Conservation (phyloP, 2,113 vertebrate genomes). For the Pangasianodon gigas region DNA sequence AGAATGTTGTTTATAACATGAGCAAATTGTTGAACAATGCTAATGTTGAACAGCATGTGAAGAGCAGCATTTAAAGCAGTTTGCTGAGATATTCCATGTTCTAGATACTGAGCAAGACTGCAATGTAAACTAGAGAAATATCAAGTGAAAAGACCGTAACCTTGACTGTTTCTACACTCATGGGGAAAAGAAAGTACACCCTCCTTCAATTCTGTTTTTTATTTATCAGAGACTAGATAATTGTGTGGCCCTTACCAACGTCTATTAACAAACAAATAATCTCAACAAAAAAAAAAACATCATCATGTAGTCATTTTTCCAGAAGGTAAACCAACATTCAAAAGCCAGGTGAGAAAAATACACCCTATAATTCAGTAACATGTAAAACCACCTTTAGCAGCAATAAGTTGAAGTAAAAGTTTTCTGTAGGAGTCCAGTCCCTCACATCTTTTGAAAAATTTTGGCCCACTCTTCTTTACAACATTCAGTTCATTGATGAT, state of each 20-base stretch:
- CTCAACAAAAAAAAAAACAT: not conserved
- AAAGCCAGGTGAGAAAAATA: not conserved
- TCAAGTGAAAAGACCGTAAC: slow-evolving; percentile 7
- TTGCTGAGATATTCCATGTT: slow-evolving; percentile 19
- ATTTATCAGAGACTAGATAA: not conserved
- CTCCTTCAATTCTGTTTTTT: too few species aligned
- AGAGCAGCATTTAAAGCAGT: slow-evolving; percentile 27
- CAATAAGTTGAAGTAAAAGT: not conserved
- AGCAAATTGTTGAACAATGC: not conserved
- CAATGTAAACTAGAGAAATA: slow-evolving; percentile 16
- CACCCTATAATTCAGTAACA: not conserved
- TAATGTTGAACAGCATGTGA: slow-evolving; percentile 28
- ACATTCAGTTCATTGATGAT: not conserved
- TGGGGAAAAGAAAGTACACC: not conserved
- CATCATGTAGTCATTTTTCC: not conserved
- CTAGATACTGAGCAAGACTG: not conserved
- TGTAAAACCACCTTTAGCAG: not conserved
- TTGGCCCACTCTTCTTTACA: not conserved
- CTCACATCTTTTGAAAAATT: not conserved
- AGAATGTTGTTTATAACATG: not conserved
- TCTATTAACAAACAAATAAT: not conserved
- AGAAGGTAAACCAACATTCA: not conserved
- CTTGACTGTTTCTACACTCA: slow-evolving; percentile 2
- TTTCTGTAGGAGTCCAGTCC: not conserved
- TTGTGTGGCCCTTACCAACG: not conserved